phyloP scores from a whole-genome alignment of 2,797 vertebrate species.

The Trematomus bernacchii region DNA sequence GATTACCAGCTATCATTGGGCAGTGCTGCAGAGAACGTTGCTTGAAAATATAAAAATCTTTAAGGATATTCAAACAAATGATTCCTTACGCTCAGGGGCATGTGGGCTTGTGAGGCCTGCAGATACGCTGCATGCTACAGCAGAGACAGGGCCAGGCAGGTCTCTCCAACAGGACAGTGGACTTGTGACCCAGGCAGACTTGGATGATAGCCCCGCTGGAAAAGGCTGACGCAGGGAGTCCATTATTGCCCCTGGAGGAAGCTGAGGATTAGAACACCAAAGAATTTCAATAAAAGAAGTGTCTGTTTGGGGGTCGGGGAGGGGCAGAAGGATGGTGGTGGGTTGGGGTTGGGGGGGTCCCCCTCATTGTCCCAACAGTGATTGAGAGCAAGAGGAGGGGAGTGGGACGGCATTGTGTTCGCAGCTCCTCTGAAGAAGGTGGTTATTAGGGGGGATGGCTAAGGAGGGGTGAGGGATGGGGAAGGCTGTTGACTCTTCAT shows the following conservation, averaged over 20 bases:
- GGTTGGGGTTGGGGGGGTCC: constrained; percentile 45
- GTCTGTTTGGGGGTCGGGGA: constrained; percentile 85
- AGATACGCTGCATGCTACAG: constrained; percentile 58
- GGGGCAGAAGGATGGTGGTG: constrained; percentile 70
- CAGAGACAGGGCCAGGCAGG: constrained; percentile 43
- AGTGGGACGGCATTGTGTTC: constrained; percentile 85
- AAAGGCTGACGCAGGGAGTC: constrained; percentile 88
- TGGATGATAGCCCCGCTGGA: constrained; percentile 84
- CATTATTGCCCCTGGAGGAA: constrained; percentile 90
- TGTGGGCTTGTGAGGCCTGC: constrained; percentile 10
- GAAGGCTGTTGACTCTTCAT: constrained; percentile 90
- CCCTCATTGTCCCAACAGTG: constrained; percentile 84
- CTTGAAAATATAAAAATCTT: neutral
- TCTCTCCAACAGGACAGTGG: constrained; percentile 63
- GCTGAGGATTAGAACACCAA: constrained; percentile 91
- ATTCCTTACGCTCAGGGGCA: constrained; percentile 18
- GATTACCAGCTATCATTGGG: neutral
- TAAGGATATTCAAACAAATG: fast-evolving
- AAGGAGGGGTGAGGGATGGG: constrained; percentile 79
- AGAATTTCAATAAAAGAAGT: constrained; percentile 92
- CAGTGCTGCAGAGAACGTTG: neutral
- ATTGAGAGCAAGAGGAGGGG: constrained; percentile 87
- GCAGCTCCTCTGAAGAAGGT: constrained; percentile 85
- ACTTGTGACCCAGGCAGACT: constrained; percentile 84
- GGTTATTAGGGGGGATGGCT: constrained; percentile 86